Evolutionary conservation across 2,797 vertebrate species (phyloP), one percentile per base, ranked within the genome.

Genomic region (Nannoperca australis): DNA sequence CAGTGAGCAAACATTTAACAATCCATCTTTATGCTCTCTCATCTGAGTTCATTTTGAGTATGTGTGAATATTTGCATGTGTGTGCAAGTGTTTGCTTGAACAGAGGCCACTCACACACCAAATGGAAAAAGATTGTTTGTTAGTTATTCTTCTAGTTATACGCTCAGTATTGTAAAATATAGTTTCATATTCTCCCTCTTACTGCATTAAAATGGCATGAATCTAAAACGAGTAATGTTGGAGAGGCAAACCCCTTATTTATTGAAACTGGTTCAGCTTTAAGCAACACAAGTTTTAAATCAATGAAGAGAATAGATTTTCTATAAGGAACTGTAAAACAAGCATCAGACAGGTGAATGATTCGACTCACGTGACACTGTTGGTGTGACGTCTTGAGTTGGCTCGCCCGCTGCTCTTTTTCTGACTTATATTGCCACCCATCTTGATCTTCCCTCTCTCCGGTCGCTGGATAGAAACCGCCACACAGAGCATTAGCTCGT

Each of bases 31-130:
- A 5, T 42, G 54, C 42, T 30, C 60, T 83, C 89, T 90, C 88
- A 88, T 83, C 18, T 20, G 30, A 17, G 51, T 69, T 82, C 36
- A 67, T 64, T 69, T 73, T 36, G 44, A 85, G 80, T 69, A 81
- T 76, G 85, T 93, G 89, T 88, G 91, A 91, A 88, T 85, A 91
- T 91, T 92, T 93, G 85, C 91, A 86, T 85, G 79, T 79, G 83
- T 77, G 64, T 53, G 85, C 62, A 66, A 82, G 70, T 70, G 42
- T 47, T 9, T 18, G 1, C 58, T 68, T 5, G 30, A 67, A 74
- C 61, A 64, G 85, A 83, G 62, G 69, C 47, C 56, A 47, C 27
- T 58, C 62, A 11, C 45, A 11, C 45, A 38, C 36, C 1, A 44
- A 64, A 44, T 32, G 54, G 50, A 75, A 76, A 51, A 51, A 68